These are phyloP conservation scores for Dicranocentrus wangi DNA, from an alignment of 2,888 invertebrate species.

Conservation along the genomic window DNA sequence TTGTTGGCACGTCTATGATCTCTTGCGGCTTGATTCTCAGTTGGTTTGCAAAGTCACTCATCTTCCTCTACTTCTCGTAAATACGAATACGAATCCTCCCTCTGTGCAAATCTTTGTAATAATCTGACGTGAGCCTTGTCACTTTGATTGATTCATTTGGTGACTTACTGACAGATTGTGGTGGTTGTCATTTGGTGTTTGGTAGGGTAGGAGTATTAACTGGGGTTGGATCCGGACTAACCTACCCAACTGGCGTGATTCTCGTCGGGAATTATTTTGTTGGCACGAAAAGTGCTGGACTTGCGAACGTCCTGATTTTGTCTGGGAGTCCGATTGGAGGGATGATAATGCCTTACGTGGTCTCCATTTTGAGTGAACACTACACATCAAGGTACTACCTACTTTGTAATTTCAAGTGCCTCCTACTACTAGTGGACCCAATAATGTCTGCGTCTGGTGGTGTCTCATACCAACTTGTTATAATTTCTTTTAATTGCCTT, in stretches of 20 bases:
- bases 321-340: slow-evolving; percentile 65
- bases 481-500: neutral
- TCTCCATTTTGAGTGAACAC: slow-evolving; percentile 19
- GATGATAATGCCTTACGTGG: slow-evolving; percentile 59
- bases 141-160: too few species aligned
- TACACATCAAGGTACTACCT: slow-evolving; percentile 28
- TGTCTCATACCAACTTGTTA: neutral
- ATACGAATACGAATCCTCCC: too few species aligned
- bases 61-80: slow-evolving; percentile 62
- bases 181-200: too few species aligned
- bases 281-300: slow-evolving; percentile 47
- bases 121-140: neutral
- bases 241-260: slow-evolving; percentile 61
- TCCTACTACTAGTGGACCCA: neutral
- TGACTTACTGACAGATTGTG: too few species aligned
- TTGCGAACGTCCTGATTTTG: slow-evolving; percentile 63
- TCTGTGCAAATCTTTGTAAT: too few species aligned
- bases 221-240: slow-evolving; percentile 59
- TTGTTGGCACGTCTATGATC: slow-evolving; percentile 59
- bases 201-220: slow-evolving; percentile 54
- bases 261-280: slow-evolving; percentile 56
- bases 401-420: neutral
- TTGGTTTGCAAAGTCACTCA: slow-evolving; percentile 53
- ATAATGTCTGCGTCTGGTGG: too few species aligned
- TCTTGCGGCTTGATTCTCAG: slow-evolving; percentile 61